These are phyloP conservation scores for Tetraneura akinire DNA, from an alignment of 1,140 invertebrate species.

Conservation along the genomic window DNA sequence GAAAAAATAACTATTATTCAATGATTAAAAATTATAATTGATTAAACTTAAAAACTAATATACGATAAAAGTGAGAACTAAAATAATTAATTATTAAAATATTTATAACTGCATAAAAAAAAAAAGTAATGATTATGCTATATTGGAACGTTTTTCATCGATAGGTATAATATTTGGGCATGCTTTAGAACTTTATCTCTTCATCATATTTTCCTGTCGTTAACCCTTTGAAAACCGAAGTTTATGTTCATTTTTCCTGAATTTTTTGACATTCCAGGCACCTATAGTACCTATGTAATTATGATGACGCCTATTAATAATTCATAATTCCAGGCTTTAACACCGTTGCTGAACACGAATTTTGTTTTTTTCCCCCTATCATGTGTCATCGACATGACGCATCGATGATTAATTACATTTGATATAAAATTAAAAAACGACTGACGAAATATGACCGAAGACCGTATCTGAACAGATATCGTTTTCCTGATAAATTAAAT, in stretches of 20 bases:
- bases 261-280: slow-evolving; percentile 43
- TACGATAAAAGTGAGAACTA: no score
- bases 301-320: slow-evolving; percentile 41
- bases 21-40: no score
- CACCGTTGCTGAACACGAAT: slow-evolving; percentile 31
- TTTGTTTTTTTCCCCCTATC: slow-evolving; percentile 37
- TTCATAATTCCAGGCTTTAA: slow-evolving; percentile 34
- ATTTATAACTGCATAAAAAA: no score
- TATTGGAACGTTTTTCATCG: neutral
- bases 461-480: slow-evolving; percentile 8
- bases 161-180: neutral
- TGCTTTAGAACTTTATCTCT: slow-evolving; percentile 33
- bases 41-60: no score
- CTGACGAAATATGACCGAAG: neutral
- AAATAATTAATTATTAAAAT: no score
- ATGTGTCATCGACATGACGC: slow-evolving; percentile 25
- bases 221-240: slow-evolving; percentile 15
- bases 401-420: slow-evolving; percentile 45
- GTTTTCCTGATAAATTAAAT: slow-evolving; percentile 41
- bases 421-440: neutral
- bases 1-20: no score
- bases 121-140: no score
- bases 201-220: slow-evolving; percentile 24
- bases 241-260: slow-evolving; percentile 43
- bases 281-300: slow-evolving; percentile 30